phyloP scores from a whole-genome alignment of 2,113 vertebrate species.

The rat (Rattus norvegicus) region DNA sequence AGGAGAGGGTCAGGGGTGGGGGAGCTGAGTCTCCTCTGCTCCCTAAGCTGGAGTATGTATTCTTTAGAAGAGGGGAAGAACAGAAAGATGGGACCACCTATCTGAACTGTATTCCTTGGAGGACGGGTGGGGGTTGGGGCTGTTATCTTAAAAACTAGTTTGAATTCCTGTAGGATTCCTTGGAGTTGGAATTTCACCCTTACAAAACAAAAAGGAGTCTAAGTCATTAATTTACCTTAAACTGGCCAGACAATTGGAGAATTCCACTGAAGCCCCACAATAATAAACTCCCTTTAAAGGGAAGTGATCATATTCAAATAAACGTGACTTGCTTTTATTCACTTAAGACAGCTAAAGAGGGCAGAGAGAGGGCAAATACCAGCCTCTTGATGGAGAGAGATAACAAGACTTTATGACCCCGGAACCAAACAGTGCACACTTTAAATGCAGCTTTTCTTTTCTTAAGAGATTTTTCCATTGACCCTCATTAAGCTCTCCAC shows the following conservation, averaged over 20 bases:
- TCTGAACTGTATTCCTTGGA: constrained; percentile 50
- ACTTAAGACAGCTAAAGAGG: constrained; percentile 79
- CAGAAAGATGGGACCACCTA: not conserved
- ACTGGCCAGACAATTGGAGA: constrained; percentile 62
- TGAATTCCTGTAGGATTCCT: constrained; percentile 46
- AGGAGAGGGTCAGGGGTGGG: not conserved
- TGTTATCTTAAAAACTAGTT: not conserved
- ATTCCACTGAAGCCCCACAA: constrained; percentile 74
- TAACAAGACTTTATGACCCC: constrained; percentile 82
- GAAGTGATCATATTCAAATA: constrained; percentile 82
- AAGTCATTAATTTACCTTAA: constrained; percentile 73
- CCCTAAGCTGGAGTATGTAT: constrained; percentile 1
- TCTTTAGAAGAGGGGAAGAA: not conserved
- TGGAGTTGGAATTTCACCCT: constrained; percentile 53
- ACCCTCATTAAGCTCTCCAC: constrained; percentile 83
- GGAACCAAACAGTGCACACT: constrained; percentile 82
- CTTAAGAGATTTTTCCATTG: constrained; percentile 81
- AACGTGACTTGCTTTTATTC: constrained; percentile 77
- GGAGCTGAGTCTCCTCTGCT: not conserved
- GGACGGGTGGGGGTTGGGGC: not conserved
- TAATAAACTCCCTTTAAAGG: constrained; percentile 75
- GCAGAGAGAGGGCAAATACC: constrained; percentile 81
- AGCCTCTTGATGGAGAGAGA: constrained; percentile 82
- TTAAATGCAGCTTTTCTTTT: constrained; percentile 81
- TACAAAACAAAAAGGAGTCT: not conserved